phyloP scores from a whole-genome alignment of 92 coral and sea anemone species.

The Epizoanthus scotinus region DNA sequence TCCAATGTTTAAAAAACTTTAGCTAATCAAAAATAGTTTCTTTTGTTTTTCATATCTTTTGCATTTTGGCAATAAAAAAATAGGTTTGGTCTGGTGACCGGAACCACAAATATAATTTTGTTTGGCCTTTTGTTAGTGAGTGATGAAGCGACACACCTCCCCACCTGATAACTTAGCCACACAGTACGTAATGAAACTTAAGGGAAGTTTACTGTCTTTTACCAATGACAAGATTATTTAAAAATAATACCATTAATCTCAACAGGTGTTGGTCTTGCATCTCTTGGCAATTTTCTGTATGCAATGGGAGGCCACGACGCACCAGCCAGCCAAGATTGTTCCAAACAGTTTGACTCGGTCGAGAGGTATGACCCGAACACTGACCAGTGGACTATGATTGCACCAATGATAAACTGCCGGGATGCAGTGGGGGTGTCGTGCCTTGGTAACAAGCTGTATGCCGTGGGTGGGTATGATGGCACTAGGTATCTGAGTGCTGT shows the following conservation, averaged over 20 bases:
- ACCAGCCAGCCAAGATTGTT: conserved; percentile 97
- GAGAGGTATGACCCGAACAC: conserved; percentile 98
- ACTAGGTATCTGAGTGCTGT: conserved; percentile 92
- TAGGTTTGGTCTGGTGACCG: too few relatives aligned
- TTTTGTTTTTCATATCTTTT: too few relatives aligned
- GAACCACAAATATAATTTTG: too few relatives aligned
- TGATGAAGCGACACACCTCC: not conserved
- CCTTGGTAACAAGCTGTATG: conserved; percentile 91
- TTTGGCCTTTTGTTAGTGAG: too few relatives aligned
- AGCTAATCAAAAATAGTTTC: too few relatives aligned
- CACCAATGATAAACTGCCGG: conserved; percentile 96
- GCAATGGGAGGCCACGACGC: conserved; percentile 99
- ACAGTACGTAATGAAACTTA: too few relatives aligned
- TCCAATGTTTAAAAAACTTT: too few relatives aligned
- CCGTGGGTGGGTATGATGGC: conserved; percentile 96
- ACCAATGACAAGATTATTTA: not conserved
- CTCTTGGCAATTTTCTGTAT: conserved; percentile 91
- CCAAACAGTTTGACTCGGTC: conserved; percentile 95
- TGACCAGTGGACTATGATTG: conserved; percentile 99
- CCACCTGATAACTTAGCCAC: not conserved
- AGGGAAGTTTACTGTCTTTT: not conserved
- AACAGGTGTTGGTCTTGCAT: conserved; percentile 93
- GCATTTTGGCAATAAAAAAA: too few relatives aligned
- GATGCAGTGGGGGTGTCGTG: conserved; percentile 99
- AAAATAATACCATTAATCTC: too few relatives aligned